Conservation (phyloP, 2,113 vertebrate species). For the Potamarius usumacintae region DNA sequence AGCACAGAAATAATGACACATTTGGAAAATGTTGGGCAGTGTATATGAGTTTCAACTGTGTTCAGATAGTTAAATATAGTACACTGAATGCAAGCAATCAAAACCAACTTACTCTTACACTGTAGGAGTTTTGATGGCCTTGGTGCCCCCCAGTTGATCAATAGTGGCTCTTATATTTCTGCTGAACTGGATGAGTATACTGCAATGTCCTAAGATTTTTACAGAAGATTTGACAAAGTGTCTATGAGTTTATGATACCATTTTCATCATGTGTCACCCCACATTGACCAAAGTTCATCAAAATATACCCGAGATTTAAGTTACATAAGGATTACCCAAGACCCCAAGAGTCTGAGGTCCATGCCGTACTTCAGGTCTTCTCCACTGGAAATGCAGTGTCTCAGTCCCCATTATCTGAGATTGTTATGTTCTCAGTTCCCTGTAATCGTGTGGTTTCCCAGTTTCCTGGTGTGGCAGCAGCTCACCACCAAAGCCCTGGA, state of each 20-base stretch:
- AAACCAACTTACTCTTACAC: neutral
- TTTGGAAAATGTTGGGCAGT: neutral
- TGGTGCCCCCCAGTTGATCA: neutral
- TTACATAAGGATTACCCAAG: neutral
- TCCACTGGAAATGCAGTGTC: too few species aligned
- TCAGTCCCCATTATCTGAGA: slow-evolving; percentile 51
- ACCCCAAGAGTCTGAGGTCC: neutral
- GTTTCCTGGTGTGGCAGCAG: slow-evolving; percentile 65
- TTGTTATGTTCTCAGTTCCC: slow-evolving; percentile 75
- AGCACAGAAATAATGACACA: neutral
- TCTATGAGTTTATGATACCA: neutral
- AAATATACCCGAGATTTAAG: neutral
- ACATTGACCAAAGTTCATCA: neutral
- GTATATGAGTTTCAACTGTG: neutral
- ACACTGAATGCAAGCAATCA: neutral
- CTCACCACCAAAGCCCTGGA: slow-evolving; percentile 70
- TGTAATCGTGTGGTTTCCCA: slow-evolving; percentile 72
- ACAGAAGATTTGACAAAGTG: neutral
- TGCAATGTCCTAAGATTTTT: neutral
- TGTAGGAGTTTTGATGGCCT: neutral
- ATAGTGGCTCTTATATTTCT: neutral
- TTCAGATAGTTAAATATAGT: neutral
- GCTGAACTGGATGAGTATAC: neutral
- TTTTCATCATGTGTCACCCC: neutral
- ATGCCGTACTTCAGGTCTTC: too few species aligned